Conservation (phyloP, 2,888 invertebrate genomes). For the Laspeyria flexula region DNA sequence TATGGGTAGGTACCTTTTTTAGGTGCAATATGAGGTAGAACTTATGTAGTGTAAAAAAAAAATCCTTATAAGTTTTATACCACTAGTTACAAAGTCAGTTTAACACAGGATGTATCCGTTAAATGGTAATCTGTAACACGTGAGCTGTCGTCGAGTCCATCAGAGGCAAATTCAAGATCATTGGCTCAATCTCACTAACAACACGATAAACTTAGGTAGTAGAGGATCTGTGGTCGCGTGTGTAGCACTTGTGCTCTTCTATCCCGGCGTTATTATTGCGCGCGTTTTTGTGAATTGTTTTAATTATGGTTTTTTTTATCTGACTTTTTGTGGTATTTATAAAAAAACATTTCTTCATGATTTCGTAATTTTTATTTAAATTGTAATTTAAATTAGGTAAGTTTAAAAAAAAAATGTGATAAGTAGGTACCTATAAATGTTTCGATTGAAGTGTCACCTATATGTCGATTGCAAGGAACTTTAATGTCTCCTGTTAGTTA, state of each 20-base stretch:
- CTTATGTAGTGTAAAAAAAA: background rate
- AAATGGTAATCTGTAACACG: slow-evolving; percentile 16
- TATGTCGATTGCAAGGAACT: too few species aligned
- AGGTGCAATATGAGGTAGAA: too few species aligned
- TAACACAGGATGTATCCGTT: slow-evolving; percentile 30
- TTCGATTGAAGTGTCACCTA: too few species aligned
- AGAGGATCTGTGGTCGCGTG: slow-evolving; percentile 8
- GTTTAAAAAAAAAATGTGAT: too few species aligned
- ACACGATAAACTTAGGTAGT: background rate
- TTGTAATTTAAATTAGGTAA: too few species aligned
- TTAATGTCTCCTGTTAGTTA: too few species aligned
- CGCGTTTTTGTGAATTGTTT: background rate
- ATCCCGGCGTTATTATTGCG: background rate
- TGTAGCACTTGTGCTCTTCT: slow-evolving; percentile 13
- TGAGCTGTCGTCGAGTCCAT: slow-evolving; percentile 10
- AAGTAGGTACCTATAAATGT: too few species aligned
- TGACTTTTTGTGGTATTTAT: too few species aligned
- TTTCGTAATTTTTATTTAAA: too few species aligned
- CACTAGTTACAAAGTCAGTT: background rate
- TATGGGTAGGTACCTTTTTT: too few species aligned
- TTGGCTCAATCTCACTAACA: background rate
- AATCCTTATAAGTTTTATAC: background rate
- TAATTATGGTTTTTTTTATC: background rate
- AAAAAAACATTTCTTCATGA: too few species aligned
- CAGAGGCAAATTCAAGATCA: slow-evolving; percentile 12